Conservation (phyloP, 2,797 vertebrate genomes). For the Esox lucius region DNA sequence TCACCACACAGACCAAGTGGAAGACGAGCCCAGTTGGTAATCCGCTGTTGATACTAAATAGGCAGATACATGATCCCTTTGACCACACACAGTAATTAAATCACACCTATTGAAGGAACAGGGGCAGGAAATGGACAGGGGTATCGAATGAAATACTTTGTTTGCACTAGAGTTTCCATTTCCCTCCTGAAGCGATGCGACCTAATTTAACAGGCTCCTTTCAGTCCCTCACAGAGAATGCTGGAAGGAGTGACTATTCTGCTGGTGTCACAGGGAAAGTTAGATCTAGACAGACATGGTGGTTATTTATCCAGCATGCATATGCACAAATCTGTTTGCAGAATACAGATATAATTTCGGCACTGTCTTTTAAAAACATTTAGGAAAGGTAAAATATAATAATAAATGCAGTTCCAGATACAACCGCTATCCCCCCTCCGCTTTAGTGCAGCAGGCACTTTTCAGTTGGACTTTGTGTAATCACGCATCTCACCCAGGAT, state of each 20-base stretch:
- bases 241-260: neutral
- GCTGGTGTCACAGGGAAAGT: too few relatives aligned
- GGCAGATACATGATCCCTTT: conserved; percentile 7
- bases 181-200: conserved; percentile 28
- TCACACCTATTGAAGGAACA: conserved; percentile 15
- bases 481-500: too few relatives aligned
- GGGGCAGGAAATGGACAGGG: conserved; percentile 50
- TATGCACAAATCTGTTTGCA: too few relatives aligned
- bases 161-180: conserved; percentile 56
- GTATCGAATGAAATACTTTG: conserved; percentile 62
- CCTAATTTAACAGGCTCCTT: conserved; percentile 29
- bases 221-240: conserved; percentile 8
- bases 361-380: too few relatives aligned
- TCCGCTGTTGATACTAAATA: conserved; percentile 36
- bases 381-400: too few relatives aligned
- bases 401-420: too few relatives aligned
- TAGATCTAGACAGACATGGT: too few relatives aligned
- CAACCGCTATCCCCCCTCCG: too few relatives aligned
- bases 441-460: too few relatives aligned
- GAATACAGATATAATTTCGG: too few relatives aligned
- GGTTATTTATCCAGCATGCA: too few relatives aligned
- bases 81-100: conserved; percentile 31
- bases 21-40: conserved; percentile 30
- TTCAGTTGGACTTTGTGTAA: too few relatives aligned
- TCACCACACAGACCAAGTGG: conserved; percentile 28